Evolutionary conservation across 2,797 vertebrate species (phyloP).

Genomic region (Mormyrus proboscirostris): DNA sequence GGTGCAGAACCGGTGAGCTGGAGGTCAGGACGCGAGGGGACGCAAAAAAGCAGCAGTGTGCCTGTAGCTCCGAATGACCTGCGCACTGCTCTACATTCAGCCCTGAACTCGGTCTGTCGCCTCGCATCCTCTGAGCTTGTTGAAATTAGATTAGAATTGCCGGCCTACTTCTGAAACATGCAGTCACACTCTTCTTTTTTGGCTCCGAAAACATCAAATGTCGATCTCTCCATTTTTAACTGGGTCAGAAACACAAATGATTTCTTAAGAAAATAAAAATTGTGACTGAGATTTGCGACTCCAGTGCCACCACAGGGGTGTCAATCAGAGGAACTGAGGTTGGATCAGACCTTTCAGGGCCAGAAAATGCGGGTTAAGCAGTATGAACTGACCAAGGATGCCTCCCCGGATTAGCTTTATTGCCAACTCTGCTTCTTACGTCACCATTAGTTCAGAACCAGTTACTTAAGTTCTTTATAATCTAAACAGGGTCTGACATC

Average conservation of each 20-base stretch:
- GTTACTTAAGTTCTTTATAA: background rate
- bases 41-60: background rate
- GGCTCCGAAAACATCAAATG: background rate
- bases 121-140: background rate
- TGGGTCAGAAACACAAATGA: background rate
- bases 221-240: background rate
- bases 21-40: background rate
- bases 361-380: background rate
- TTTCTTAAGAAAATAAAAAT: background rate
- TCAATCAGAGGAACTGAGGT: background rate
- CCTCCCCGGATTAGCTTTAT: background rate
- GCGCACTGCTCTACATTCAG: background rate
- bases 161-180: background rate
- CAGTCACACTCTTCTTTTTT: background rate
- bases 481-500: background rate
- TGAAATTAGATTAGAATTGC: background rate
- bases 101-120: background rate
- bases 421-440: background rate
- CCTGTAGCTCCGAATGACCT: background rate
- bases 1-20: background rate
- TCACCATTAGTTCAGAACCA: background rate
- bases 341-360: background rate
- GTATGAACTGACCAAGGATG: background rate
- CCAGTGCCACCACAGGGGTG: background rate
- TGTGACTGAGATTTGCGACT: background rate